Evolutionary conservation across 2,113 vertebrate species (phyloP).

Genomic region (Dipodomys ordii): DNA sequence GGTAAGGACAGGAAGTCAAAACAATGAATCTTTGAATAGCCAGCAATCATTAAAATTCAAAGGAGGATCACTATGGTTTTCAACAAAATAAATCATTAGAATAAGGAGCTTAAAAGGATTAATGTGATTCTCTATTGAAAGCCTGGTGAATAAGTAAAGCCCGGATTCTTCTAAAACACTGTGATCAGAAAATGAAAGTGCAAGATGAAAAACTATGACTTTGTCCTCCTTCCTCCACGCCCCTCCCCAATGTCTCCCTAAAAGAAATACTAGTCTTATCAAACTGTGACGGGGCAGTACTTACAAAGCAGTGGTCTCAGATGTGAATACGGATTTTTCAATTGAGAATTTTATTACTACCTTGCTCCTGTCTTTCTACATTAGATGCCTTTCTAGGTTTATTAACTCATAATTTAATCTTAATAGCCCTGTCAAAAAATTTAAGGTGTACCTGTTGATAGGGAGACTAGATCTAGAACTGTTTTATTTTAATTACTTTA

Average conservation of each 20-base stretch:
- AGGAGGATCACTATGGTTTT: slow-evolving; percentile 93
- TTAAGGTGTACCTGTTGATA: slow-evolving; percentile 58
- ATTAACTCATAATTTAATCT: slow-evolving; percentile 64
- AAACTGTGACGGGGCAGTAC: slow-evolving; percentile 67
- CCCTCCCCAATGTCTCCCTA: neutral
- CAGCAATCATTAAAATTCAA: slow-evolving; percentile 95
- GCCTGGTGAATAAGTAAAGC: slow-evolving; percentile 90
- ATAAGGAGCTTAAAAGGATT: slow-evolving; percentile 95
- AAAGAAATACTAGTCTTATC: slow-evolving; percentile 78
- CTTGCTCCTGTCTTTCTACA: neutral
- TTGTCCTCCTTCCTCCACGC: slow-evolving; percentile 71
- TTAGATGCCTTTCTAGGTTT: slow-evolving; percentile 61
- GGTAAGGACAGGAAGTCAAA: slow-evolving; percentile 96
- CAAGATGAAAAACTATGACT: slow-evolving; percentile 84
- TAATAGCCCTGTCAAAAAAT: slow-evolving; percentile 63
- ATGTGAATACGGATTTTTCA: slow-evolving; percentile 67
- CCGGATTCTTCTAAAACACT: slow-evolving; percentile 87
- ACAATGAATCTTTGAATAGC: slow-evolving; percentile 95
- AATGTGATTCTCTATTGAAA: slow-evolving; percentile 94
- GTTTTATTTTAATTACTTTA: slow-evolving; percentile 61
- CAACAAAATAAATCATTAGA: slow-evolving; percentile 97
- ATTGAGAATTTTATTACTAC: neutral
- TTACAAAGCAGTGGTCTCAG: slow-evolving; percentile 29
- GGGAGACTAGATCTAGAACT: slow-evolving; percentile 53
- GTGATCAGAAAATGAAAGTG: slow-evolving; percentile 86